Conservation (phyloP, 2,888 invertebrate species). For the Pyrrhosoma nymphula region DNA sequence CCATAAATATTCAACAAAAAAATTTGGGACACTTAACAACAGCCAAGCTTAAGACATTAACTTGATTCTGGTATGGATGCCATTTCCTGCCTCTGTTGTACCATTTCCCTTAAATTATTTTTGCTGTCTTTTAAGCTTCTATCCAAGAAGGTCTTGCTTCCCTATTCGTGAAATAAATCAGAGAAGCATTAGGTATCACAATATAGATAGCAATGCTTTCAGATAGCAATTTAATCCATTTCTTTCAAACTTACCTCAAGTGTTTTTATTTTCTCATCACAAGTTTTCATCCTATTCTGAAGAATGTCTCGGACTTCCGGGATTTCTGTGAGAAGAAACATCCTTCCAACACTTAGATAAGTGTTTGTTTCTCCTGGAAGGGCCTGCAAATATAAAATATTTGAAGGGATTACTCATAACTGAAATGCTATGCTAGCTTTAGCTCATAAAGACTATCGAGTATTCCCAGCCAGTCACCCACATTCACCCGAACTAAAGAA, state of each 20-base stretch:
- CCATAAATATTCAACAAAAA: conserved; percentile 1
- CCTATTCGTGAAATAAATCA: conserved; percentile 75
- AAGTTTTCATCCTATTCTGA: conserved; percentile 77
- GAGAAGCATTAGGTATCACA: not conserved
- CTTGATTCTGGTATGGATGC: conserved; percentile 60
- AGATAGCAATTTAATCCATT: too few species aligned
- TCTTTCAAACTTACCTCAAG: conserved; percentile 79
- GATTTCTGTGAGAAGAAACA: conserved; percentile 88
- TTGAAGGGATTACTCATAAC: not conserved
- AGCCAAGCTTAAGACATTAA: not conserved
- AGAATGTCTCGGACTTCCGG: conserved; percentile 83
- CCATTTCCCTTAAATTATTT: conserved; percentile 91
- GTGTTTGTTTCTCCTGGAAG: conserved; percentile 85
- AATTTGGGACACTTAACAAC: not conserved
- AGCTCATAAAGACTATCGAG: too few species aligned
- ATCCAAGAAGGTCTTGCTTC: conserved; percentile 89
- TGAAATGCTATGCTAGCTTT: too few species aligned
- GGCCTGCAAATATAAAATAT: conserved; percentile 75
- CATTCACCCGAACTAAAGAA: too few species aligned
- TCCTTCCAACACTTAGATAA: conserved; percentile 91
- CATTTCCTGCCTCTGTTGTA: conserved; percentile 83
- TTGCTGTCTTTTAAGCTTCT: conserved; percentile 91
- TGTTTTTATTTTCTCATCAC: conserved; percentile 85
- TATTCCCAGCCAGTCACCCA: too few species aligned
- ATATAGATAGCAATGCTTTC: not conserved